Conservation (phyloP, 2,797 vertebrate genomes). For the Discoglossus pictus region DNA sequence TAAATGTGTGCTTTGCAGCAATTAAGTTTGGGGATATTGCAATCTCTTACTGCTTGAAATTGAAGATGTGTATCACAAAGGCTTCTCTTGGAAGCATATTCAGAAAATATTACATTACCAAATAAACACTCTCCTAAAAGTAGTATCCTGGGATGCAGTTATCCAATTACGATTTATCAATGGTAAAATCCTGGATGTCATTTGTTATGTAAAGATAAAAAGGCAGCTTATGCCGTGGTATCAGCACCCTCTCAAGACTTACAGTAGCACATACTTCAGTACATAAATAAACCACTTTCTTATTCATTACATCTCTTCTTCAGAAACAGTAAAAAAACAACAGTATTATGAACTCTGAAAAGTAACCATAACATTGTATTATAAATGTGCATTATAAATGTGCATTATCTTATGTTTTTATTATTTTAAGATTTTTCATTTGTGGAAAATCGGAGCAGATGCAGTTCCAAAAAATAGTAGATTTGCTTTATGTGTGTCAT, state of each 20-base stretch:
- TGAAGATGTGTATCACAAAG: conserved; percentile 6
- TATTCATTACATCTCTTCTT: conserved; percentile 3
- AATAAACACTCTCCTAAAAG: background rate
- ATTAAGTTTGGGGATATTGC: background rate
- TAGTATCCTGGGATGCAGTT: background rate
- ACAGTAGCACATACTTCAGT: no score
- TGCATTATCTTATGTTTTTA: no score
- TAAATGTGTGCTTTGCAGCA: conserved; percentile 1
- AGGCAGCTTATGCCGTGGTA: background rate
- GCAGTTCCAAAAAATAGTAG: no score
- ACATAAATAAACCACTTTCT: no score
- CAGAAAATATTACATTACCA: conserved; percentile 16
- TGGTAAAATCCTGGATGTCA: conserved; percentile 11
- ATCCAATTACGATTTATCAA: conserved; percentile 16
- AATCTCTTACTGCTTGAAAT: conserved; percentile 2
- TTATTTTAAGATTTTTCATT: no score
- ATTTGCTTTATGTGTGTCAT: no score
- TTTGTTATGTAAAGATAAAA: conserved; percentile 25
- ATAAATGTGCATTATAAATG: no score
- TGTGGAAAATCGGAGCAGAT: no score
- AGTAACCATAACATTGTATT: no score
- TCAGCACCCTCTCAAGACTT: no score
- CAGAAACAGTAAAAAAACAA: background rate
- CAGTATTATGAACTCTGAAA: no score
- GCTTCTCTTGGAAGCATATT: background rate